phyloP scores from a whole-genome alignment of 2,797 vertebrate species.

The Thamnophis elegans region DNA sequence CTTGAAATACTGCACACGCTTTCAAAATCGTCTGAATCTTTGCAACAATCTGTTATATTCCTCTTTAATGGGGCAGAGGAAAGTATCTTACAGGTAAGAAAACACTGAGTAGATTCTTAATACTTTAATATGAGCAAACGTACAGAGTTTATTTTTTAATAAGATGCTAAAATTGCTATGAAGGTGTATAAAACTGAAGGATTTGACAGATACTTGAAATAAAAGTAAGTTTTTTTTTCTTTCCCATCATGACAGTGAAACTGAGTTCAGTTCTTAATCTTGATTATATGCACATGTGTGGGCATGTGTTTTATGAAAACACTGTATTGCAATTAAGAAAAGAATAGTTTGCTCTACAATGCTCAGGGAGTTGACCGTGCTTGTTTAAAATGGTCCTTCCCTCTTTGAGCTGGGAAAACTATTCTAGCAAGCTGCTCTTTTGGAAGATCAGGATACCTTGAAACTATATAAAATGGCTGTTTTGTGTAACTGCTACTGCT shows the following conservation, averaged over 20 bases:
- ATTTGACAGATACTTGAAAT: background rate
- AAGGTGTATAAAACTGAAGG: background rate
- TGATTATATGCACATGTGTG: background rate
- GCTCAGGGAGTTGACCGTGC: background rate
- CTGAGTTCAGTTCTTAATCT: background rate
- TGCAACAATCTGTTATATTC: conserved; percentile 90
- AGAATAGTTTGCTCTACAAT: background rate
- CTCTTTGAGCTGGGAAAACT: background rate
- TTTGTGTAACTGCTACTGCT: background rate
- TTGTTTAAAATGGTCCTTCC: background rate
- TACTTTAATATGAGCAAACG: background rate
- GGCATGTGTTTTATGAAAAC: background rate
- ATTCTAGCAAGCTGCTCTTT: background rate
- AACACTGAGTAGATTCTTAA: conserved; percentile 16
- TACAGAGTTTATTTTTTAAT: background rate
- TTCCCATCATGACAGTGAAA: background rate
- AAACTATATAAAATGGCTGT: background rate
- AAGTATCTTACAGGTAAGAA: conserved; percentile 89
- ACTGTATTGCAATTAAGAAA: background rate
- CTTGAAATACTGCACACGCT: conserved; percentile 89
- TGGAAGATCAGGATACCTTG: background rate
- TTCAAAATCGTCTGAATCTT: conserved; percentile 80
- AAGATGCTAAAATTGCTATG: background rate
- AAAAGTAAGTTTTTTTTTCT: background rate
- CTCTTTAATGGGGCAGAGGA: conserved; percentile 98